Conservation (phyloP, 2,888 invertebrate species). For the Artemia sinica region DNA sequence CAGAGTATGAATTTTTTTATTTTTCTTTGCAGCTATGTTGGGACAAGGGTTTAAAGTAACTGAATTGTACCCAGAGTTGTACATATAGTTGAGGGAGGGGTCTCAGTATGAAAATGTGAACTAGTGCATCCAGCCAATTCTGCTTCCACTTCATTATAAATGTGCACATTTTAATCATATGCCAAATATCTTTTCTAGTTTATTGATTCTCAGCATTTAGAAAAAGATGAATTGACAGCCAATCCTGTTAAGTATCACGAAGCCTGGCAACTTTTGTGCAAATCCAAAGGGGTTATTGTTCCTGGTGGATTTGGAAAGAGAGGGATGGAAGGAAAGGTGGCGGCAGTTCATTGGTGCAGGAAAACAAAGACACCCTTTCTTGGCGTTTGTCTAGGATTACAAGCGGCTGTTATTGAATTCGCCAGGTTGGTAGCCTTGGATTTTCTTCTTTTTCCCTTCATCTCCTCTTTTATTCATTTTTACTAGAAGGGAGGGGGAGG, state of each 20-base stretch:
- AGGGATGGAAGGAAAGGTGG: constrained; percentile 89
- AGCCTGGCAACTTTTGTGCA: constrained; percentile 79
- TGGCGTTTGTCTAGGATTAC: constrained; percentile 93
- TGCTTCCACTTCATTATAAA: too few species aligned
- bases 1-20: too few species aligned
- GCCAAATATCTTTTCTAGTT: constrained; percentile 38
- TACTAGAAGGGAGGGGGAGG: background rate
- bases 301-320: constrained; percentile 95
- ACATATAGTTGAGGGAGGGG: too few species aligned
- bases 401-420: constrained; percentile 90
- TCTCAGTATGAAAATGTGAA: too few species aligned
- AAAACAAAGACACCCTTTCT: constrained; percentile 73
- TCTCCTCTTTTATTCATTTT: background rate
- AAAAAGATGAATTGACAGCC: constrained; percentile 47
- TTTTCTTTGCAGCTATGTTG: too few species aligned
- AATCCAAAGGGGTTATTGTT: constrained; percentile 67
- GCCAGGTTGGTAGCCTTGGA: constrained; percentile 35
- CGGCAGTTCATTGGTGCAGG: constrained; percentile 81
- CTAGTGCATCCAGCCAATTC: too few species aligned
- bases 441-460: background rate
- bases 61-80: too few species aligned
- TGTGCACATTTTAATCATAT: too few species aligned
- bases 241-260: constrained; percentile 73
- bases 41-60: too few species aligned
- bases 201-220: constrained; percentile 77